These are phyloP conservation scores for Zaprionus inermis DNA, from an alignment of 1,140 invertebrate species.

Conservation along the genomic window DNA sequence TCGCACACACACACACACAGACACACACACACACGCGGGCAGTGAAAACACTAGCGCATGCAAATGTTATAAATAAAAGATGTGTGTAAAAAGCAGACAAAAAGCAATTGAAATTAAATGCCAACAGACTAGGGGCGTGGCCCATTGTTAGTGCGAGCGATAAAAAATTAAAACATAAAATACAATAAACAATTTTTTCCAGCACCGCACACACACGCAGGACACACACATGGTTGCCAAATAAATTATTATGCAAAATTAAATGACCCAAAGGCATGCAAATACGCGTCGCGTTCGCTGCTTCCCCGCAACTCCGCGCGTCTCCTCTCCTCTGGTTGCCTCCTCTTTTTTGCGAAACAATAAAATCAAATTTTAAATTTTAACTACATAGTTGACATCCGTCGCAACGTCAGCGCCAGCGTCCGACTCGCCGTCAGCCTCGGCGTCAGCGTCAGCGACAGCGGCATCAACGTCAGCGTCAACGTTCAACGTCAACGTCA, in stretches of 20 bases:
- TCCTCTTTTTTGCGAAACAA: conserved; percentile 53
- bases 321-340: conserved; percentile 2
- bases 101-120: conserved; percentile 80
- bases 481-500: conserved; percentile 35
- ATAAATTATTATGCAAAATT: conserved; percentile 83
- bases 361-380: conserved; percentile 74
- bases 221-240: conserved; percentile 33
- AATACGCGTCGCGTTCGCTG: conserved; percentile 27
- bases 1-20: conserved; percentile 21
- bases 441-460: conserved; percentile 13
- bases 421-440: conserved; percentile 7
- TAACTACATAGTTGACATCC: conserved; percentile 43
- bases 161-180: conserved; percentile 81
- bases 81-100: conserved; percentile 62
- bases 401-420: conserved; percentile 15
- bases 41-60: conserved; percentile 41
- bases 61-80: conserved; percentile 76
- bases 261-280: conserved; percentile 77
- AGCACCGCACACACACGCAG: conserved; percentile 5
- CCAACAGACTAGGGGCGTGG: conserved; percentile 71
- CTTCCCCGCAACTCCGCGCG: too few relatives aligned
- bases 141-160: conserved; percentile 62
- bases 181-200: conserved; percentile 65
- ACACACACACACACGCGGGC: conserved; percentile 6
- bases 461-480: conserved; percentile 14